phyloP scores from a whole-genome alignment of 2,113 vertebrate genomes.

The Calyptomena viridis region DNA sequence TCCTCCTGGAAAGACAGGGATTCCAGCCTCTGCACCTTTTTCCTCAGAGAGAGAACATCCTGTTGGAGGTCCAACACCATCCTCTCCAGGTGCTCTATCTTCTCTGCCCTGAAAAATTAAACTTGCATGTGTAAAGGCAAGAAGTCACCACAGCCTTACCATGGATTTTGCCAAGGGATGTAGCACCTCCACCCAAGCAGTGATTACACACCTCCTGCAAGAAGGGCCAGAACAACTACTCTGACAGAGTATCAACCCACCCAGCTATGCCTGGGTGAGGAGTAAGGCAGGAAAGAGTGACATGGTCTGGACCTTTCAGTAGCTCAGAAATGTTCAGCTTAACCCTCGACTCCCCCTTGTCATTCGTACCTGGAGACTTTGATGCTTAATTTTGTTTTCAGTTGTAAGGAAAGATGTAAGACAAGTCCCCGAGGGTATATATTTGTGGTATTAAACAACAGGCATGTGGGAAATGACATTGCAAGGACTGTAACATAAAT shows the following conservation, averaged over 20 bases:
- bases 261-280: neutral
- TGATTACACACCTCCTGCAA: neutral
- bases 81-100: constrained; percentile 58
- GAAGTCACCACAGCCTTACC: neutral
- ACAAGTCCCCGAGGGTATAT: neutral
- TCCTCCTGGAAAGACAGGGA: constrained; percentile 49
- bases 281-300: neutral
- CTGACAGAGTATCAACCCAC: neutral
- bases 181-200: neutral
- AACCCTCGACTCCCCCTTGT: neutral
- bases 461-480: neutral
- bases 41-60: constrained; percentile 37
- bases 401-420: neutral
- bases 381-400: neutral
- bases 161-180: neutral
- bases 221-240: neutral
- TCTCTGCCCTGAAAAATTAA: constrained; percentile 14
- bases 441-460: neutral
- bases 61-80: constrained; percentile 40
- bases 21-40: constrained; percentile 60
- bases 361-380: neutral
- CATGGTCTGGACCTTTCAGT: neutral
- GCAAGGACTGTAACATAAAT: neutral
- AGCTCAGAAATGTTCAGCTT: neutral
- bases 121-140: neutral